Percentiles rank a stretch among this genome's conserved stretches.
Evolutionary conservation across 2,888 invertebrate species (phyloP).

Genomic region (Gymnoscelis rufifasciata): DNA sequence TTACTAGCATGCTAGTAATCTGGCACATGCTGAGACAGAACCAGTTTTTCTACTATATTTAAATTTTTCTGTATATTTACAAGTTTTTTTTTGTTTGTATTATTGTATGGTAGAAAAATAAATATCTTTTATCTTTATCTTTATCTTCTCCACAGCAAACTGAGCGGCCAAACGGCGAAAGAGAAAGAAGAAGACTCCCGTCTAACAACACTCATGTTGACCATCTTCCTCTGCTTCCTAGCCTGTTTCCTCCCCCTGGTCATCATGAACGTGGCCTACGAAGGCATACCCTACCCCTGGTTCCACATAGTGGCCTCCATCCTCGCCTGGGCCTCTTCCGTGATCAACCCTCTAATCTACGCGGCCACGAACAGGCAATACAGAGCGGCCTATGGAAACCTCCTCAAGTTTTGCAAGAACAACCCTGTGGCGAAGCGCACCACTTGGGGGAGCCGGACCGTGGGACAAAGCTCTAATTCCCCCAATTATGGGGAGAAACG

Average conservation of each 20-base stretch:
- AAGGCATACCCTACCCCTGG: constrained; percentile 83
- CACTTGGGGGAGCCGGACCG: constrained; percentile 69
- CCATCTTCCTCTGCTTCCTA: constrained; percentile 92
- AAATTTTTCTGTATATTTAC: too few relatives aligned
- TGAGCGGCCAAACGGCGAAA: constrained; percentile 69
- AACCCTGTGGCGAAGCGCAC: constrained; percentile 57
- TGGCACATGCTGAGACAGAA: too few relatives aligned
- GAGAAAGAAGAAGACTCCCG: constrained; percentile 85
- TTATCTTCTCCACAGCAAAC: constrained; percentile 56
- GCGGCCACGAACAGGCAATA: constrained; percentile 93
- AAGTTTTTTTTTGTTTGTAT: too few relatives aligned
- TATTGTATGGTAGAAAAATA: too few relatives aligned
- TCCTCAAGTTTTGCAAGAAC: constrained; percentile 67
- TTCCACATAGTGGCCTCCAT: constrained; percentile 91
- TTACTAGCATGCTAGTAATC: too few relatives aligned
- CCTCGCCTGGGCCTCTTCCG: constrained; percentile 93
- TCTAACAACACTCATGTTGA: constrained; percentile 90
- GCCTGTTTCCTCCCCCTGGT: constrained; percentile 92
- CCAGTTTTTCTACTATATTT: too few relatives aligned
- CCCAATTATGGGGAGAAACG: constrained; percentile 65
- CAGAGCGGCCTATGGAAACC: constrained; percentile 78
- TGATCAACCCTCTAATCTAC: constrained; percentile 93
- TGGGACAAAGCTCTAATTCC: constrained; percentile 70
- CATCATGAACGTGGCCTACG: constrained; percentile 92
- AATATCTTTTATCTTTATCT: too few relatives aligned